Evolutionary conservation across 2,113 vertebrate species (phyloP).

Genomic region (Plecotus auritus): DNA sequence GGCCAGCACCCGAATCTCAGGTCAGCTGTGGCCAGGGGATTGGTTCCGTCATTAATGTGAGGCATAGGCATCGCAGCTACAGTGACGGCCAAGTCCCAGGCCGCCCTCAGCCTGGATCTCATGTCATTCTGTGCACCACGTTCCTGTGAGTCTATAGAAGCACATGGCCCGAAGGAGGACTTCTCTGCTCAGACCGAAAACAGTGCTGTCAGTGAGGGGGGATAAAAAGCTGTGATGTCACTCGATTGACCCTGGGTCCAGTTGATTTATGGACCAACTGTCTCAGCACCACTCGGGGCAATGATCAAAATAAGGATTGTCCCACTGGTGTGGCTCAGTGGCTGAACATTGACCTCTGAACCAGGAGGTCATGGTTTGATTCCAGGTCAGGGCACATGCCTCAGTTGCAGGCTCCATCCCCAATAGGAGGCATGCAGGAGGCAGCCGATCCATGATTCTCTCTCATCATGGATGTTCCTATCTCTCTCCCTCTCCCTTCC

Average conservation of each 20-base stretch:
- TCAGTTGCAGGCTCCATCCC: too few species aligned
- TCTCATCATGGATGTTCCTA: too few species aligned
- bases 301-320: not conserved
- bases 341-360: too few species aligned
- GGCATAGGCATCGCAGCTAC: not conserved
- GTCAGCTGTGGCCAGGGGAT: not conserved
- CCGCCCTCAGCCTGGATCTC: not conserved
- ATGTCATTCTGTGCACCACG: not conserved
- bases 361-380: too few species aligned
- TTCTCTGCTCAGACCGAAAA: slow-evolving; percentile 18
- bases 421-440: too few species aligned
- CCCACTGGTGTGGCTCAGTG: too few species aligned
- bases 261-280: not conserved
- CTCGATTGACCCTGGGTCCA: not conserved
- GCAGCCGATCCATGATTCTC: too few species aligned
- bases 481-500: too few species aligned
- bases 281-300: not conserved
- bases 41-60: not conserved
- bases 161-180: not conserved
- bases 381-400: too few species aligned
- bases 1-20: not conserved
- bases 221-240: not conserved
- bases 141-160: not conserved
- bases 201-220: not conserved
- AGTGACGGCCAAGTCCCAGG: not conserved